Conservation (phyloP, 2,797 vertebrate species). For the Carcharodon carcharias region DNA sequence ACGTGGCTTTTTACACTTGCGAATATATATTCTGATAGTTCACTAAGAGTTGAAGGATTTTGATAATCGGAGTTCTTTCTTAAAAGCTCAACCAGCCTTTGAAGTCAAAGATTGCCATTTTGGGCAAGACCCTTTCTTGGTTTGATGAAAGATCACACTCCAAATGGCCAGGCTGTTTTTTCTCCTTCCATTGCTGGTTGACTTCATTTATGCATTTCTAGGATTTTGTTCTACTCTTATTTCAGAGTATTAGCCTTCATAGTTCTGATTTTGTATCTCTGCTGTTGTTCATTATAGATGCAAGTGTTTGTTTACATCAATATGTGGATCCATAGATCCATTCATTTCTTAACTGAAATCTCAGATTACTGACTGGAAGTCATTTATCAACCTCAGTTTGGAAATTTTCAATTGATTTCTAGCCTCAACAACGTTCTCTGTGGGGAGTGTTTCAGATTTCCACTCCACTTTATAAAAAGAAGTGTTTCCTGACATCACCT, state of each 20-base stretch:
- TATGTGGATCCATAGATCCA: not conserved
- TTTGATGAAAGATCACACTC: not conserved
- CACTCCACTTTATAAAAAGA: not conserved
- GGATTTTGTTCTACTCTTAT: not conserved
- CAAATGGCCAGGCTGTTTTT: not conserved
- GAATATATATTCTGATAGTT: not conserved
- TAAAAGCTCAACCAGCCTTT: not conserved
- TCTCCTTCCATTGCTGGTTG: not conserved
- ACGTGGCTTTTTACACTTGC: not conserved
- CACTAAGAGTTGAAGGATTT: not conserved
- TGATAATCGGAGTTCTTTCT: not conserved
- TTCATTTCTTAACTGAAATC: not conserved
- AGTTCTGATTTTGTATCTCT: not conserved
- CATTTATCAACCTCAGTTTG: not conserved
- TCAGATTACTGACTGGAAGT: not conserved
- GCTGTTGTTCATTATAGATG: not conserved
- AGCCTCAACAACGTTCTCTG: not conserved
- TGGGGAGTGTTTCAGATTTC: not conserved
- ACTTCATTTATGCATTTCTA: not conserved
- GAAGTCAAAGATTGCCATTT: not conserved
- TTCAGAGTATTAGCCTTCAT: not conserved
- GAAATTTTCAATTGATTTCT: not conserved
- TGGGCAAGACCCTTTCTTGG: not conserved
- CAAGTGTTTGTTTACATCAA: not conserved
- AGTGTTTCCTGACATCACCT: not conserved